Evolutionary conservation across 2,888 invertebrate species (phyloP), one percentile per base, ranked within the genome.

Genomic region (Dynastes maya): DNA sequence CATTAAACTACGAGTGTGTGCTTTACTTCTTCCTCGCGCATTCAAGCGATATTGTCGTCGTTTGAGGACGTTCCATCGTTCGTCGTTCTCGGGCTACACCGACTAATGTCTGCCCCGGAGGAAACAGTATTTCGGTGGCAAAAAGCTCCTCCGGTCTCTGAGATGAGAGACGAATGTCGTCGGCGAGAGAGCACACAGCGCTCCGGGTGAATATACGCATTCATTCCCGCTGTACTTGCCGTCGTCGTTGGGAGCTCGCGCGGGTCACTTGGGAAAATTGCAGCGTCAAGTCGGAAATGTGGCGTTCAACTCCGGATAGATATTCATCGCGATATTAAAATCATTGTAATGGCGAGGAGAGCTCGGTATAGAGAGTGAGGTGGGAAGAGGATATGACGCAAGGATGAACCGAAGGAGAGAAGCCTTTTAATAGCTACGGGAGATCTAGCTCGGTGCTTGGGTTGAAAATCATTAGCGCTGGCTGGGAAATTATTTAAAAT

Each of bases 261-360:
- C 22, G 51, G 68, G 68, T 68, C 68, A 68, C 68, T 68, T 51
- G 68, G 68, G 68, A 68, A 68, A 68, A 68, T 68, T 68, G 68
- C 68, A 68, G 51, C 68, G 51, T 68, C 68, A 68, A 68, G 27
- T 68, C 68, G 68, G 68, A 68, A 68, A 68, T 29, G 68, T 29
- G 68, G 29, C 68, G 68, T 51, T 68, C 68, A 51, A 51, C 51
- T 51, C 29, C 13, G 29, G 68, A 68, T 51, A 68, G 68, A 68
- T 68, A 68, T 68, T 68, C 68, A 68, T 68, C 68, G 51, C 51
- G 68, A 68, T 68, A 68, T 68, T 68, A 68, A 68, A 68, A 68
- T 68, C 68, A 68, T 68, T 29, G 68, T 68, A 68, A 68, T 68
- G 13, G 67, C 22, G 45, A 40, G 32, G 27, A 13, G 27, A 68